Conservation (phyloP, 2,888 invertebrate species). For the Eristalis intricaria region DNA sequence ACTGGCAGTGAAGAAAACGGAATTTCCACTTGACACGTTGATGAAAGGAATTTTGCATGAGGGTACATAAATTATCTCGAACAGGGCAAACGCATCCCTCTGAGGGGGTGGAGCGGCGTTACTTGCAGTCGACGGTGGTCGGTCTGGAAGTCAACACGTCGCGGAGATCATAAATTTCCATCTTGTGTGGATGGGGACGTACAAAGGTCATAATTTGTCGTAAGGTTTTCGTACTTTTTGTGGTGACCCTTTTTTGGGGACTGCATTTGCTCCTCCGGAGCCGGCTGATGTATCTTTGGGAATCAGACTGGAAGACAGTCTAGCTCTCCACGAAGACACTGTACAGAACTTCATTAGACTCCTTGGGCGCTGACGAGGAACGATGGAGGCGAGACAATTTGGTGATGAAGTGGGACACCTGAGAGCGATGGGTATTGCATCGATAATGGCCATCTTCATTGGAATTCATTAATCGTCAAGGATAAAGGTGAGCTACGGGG, state of each 20-base stretch:
- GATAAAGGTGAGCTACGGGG: too few species aligned
- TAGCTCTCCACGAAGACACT: too few species aligned
- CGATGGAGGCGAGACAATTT: too few species aligned
- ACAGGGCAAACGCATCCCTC: neutral
- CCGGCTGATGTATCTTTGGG: neutral
- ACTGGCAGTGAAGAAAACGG: constrained; percentile 25
- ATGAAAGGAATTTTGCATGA: constrained; percentile 52
- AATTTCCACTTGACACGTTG: constrained; percentile 43
- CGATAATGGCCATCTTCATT: too few species aligned
- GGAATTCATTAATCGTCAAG: too few species aligned
- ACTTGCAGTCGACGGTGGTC: neutral
- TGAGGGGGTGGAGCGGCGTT: neutral
- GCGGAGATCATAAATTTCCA: neutral
- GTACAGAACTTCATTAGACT: too few species aligned
- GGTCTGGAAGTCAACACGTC: neutral
- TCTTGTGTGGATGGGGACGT: neutral
- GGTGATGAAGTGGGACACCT: too few species aligned
- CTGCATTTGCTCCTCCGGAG: neutral
- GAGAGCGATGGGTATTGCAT: too few species aligned
- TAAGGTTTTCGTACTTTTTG: neutral
- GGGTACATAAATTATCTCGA: constrained; percentile 43
- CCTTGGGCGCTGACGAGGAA: too few species aligned
- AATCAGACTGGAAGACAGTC: neutral
- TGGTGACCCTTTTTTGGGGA: neutral
- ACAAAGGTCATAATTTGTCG: neutral